Evolutionary conservation across 2,888 invertebrate species (phyloP), one percentile per base, ranked within the genome.

Genomic region (Dichetophora obliterata): DNA sequence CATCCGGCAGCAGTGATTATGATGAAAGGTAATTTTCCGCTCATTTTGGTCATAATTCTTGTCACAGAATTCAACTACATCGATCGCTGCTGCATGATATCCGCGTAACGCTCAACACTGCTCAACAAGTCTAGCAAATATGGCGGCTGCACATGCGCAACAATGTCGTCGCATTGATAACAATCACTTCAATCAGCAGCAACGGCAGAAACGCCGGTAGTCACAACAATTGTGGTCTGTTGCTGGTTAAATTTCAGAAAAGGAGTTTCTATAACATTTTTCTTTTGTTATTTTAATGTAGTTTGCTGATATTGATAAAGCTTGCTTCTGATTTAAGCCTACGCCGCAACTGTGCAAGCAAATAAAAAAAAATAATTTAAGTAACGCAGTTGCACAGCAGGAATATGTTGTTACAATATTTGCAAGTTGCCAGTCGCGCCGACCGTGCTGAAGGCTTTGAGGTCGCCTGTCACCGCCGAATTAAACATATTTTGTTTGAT

Each of bases 401-500:
- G 77, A 73, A 63, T 52, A 68, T 76, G 78, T 78, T 76, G 68
- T 63, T n/a, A 31, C 61, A 78, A 61, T 75, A 72, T 69, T 80
- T 75, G 84, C 81, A 84, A 85, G 83, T 83, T 61, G 75, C 75
- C 78, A 78, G 80, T 59, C 70, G 54, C 27, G 52, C 50, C 61
- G 37, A 66, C 66, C 19, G 65, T 57, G 59, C 68, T 48, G 27
- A 48, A 9, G 43, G 48, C 69, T 63, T 50, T 65, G 63, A 43
- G 70, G 78, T 63, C 71, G 81, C 76, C 74, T 79, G 75, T 80
- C 76, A 77, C 82, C 79, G 69, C 52, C 71, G 74, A 75, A 77
- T 37, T n/a, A 72, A 43, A 43, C 43, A 43, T 43, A 11, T 11
- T 43, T 43, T 3, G 43, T 43, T 43, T 11, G 14, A 31, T 31